These are phyloP conservation scores for Lasiurus cinereus DNA, from an alignment of 2,113 vertebrate species.

Conservation along the genomic window DNA sequence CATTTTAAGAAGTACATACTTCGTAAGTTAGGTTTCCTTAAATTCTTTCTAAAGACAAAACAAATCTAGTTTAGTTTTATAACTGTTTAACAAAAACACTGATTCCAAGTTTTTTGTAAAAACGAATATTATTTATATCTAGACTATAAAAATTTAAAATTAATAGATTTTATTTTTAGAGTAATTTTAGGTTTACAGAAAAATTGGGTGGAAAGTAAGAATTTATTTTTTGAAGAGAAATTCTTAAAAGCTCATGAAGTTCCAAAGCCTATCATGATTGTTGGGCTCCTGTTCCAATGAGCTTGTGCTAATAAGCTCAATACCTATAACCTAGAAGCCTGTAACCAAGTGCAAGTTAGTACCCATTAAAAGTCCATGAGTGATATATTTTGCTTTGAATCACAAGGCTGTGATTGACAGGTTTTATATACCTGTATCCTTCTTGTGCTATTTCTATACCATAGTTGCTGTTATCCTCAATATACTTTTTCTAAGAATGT, in stretches of 20 bases:
- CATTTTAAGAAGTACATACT: slow-evolving; percentile 3
- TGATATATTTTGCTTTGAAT: not conserved
- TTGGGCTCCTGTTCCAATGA: not conserved
- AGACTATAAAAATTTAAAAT: not conserved
- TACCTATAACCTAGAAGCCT: not conserved
- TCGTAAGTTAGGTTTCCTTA: slow-evolving; percentile 18
- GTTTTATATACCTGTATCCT: not conserved
- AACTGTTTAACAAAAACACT: not conserved
- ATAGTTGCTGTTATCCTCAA: not conserved
- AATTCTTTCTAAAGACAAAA: slow-evolving; percentile 16
- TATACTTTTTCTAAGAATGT: not conserved
- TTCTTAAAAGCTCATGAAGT: not conserved
- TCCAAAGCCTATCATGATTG: not conserved
- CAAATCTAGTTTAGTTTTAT: slow-evolving; percentile 25
- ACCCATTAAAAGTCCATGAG: not conserved
- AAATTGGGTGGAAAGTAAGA: not conserved
- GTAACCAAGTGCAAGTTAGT: not conserved
- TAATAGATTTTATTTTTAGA: not conserved
- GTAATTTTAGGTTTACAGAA: not conserved
- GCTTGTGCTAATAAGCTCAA: not conserved
- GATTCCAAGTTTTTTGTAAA: not conserved
- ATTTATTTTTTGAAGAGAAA: not conserved
- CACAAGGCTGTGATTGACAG: not conserved
- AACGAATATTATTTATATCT: not conserved
- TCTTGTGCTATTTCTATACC: not conserved